Evolutionary conservation across 2,888 invertebrate species (phyloP), one percentile per base, ranked within the genome.

Genomic region (Neoascia interrupta): DNA sequence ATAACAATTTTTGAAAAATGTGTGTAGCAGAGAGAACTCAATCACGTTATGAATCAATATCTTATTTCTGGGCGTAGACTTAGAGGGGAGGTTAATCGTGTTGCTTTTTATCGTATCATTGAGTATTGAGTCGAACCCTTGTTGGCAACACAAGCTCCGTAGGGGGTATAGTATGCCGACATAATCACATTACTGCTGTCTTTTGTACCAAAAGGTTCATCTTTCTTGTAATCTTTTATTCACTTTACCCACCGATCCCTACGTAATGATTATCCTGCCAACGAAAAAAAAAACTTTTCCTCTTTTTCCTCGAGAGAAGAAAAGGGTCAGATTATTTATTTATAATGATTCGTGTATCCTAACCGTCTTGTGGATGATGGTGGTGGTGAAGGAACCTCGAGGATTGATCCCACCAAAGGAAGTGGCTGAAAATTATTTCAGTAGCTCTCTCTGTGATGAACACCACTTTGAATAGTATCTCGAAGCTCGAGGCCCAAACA

Each of bases 261-360:
- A 26, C 8, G 21, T 15, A 16, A 15, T 21, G 15, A 13, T 18
- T 23, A 15, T 15, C 19, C 13, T 1, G 11, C 6, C 11, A 34
- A 10, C 13, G 21, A 3, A n/a, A 1, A 4, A 6, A n/a, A 1
- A 3, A 10, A 28, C 19, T 4, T 43, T 39, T 28, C 11, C 1
- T 8, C 5, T n/a, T n/a, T n/a, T n/a, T n/a, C n/a, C n/a, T n/a
- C n/a, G n/a, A n/a, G n/a, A n/a, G 5, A 31, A 45, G 19, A 47
- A 23, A 47, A 61, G 60, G 36, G 47, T 37, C 18, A 23, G 15
- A 26, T 61, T 37, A 37, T 61, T 61, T 61, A 61, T 61, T 47
- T 61, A 31, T 47, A 61, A 47, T 28, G 18, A 61, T 18, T 61
- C 11, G 45, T 43, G 45, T 60, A n/a, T 23, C 16, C 16, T 16